A percentile compares a stretch with the other conserved stretches of the same genome.
phyloP scores from a whole-genome alignment of 2,113 vertebrate genomes.

The Atlantisia rogersi region DNA sequence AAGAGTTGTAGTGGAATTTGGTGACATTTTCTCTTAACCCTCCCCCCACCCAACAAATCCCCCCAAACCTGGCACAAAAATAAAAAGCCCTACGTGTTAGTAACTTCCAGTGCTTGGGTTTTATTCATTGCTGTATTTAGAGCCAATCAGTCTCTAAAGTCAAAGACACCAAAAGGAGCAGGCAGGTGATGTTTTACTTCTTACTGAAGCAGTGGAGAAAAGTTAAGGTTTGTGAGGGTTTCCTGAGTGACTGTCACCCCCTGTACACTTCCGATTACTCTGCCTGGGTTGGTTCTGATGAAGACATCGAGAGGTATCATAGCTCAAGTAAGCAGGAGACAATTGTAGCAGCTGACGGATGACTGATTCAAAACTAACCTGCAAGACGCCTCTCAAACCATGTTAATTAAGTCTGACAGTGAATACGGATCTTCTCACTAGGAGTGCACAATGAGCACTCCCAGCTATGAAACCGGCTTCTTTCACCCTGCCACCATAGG shows the following conservation, averaged over 20 bases:
- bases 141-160: background rate
- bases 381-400: background rate
- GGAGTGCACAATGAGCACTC: background rate
- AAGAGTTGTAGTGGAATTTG: background rate
- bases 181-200: background rate
- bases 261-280: background rate
- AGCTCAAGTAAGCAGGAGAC: background rate
- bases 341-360: background rate
- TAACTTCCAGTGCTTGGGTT: background rate
- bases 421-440: background rate
- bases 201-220: background rate
- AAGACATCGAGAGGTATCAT: background rate
- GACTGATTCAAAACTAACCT: background rate
- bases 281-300: background rate
- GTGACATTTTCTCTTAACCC: background rate
- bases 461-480: background rate
- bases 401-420: background rate
- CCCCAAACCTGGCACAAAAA: background rate
- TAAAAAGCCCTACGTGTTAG: background rate
- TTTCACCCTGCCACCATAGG: background rate
- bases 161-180: background rate
- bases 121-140: background rate
- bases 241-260: background rate
- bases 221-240: background rate
- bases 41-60: too few species aligned